phyloP scores from a whole-genome alignment of 1,140 invertebrate genomes.

The Ceratosolen solmsi region DNA sequence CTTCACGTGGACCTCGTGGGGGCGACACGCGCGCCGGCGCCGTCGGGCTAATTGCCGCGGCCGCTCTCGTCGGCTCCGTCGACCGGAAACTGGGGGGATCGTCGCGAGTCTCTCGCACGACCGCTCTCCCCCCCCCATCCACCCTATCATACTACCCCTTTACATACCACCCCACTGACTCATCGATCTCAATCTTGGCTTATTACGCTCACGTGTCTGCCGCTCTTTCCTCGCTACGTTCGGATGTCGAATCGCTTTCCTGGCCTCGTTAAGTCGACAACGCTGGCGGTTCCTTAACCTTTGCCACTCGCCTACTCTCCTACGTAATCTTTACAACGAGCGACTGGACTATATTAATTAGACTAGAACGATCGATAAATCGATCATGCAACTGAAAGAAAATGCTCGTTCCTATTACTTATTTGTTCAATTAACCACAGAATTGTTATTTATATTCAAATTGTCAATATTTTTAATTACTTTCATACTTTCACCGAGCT shows the following conservation, averaged over 20 bases:
- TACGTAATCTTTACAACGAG: too few relatives aligned
- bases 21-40: slow-evolving; percentile 23
- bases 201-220: background rate
- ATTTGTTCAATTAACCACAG: too few relatives aligned
- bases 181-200: slow-evolving; percentile 36
- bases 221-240: background rate
- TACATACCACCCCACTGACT: background rate
- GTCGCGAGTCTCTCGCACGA: background rate
- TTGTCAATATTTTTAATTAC: too few relatives aligned
- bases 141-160: too few relatives aligned
- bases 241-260: background rate
- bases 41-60: slow-evolving; percentile 47
- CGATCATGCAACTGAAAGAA: too few relatives aligned
- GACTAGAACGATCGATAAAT: too few relatives aligned
- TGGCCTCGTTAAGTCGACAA: background rate
- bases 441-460: too few relatives aligned
- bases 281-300: background rate
- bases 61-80: slow-evolving; percentile 54
- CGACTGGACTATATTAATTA: too few relatives aligned
- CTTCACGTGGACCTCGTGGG: slow-evolving; percentile 27
- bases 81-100: slow-evolving; percentile 54
- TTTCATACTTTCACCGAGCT: too few relatives aligned
- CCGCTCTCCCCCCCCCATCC: too few relatives aligned
- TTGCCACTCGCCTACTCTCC: background rate
- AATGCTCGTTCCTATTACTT: too few relatives aligned